Conservation (phyloP, 2,888 invertebrate genomes). For the Limnephilus auricula region DNA sequence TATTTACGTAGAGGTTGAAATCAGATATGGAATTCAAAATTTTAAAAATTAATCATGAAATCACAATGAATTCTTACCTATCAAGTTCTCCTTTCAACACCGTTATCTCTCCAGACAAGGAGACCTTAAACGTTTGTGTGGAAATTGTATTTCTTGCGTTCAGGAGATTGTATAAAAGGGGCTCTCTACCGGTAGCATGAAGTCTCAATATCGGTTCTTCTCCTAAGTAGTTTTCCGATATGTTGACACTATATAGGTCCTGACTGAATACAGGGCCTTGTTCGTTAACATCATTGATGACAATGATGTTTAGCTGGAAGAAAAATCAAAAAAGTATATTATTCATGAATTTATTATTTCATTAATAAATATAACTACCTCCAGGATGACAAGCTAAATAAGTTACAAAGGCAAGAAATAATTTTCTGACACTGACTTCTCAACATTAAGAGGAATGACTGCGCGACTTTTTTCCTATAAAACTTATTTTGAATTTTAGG, state of each 20-base stretch:
- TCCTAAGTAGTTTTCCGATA: slow-evolving; percentile 84
- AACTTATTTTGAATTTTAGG: too few relatives aligned
- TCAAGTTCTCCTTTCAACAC: slow-evolving; percentile 86
- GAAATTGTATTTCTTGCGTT: slow-evolving; percentile 87
- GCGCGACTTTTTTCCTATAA: too few relatives aligned
- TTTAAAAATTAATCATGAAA: background rate
- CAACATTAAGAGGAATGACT: too few relatives aligned
- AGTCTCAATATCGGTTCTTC: slow-evolving; percentile 84
- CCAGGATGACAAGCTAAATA: background rate
- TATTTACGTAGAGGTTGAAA: background rate
- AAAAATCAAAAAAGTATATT: slow-evolving; percentile 37
- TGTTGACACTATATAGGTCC: slow-evolving; percentile 84
- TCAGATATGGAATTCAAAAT: background rate
- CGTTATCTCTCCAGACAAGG: slow-evolving; percentile 85
- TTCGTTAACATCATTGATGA: slow-evolving; percentile 91
- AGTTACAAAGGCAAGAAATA: background rate
- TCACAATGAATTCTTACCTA: slow-evolving; percentile 72
- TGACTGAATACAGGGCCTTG: slow-evolving; percentile 90
- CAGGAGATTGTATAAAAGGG: slow-evolving; percentile 89
- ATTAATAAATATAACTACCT: background rate
- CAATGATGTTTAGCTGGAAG: slow-evolving; percentile 83
- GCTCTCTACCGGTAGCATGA: slow-evolving; percentile 83
- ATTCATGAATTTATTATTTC: background rate
- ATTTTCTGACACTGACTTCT: background rate
- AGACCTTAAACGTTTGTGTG: slow-evolving; percentile 87